phyloP scores from a whole-genome alignment of 2,113 vertebrate species.

The Neoarius graeffei region DNA sequence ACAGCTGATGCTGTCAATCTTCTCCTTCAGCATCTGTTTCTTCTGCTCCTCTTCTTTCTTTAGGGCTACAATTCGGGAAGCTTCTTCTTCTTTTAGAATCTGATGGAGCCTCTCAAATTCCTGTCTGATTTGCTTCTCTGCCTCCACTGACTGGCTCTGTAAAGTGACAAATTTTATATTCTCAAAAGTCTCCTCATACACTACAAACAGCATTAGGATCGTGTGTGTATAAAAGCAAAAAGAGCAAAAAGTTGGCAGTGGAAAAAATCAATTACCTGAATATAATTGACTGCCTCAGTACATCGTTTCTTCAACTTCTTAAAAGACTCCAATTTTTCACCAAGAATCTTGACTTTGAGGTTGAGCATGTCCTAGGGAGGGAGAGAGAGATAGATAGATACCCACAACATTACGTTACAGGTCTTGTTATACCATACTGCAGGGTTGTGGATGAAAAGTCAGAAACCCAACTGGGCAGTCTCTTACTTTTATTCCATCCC shows the following conservation, averaged over 20 bases:
- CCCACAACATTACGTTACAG: neutral
- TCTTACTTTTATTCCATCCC: neutral
- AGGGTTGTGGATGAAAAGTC: neutral
- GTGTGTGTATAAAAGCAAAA: neutral
- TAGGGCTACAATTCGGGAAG: slow-evolving; percentile 58
- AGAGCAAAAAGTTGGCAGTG: neutral
- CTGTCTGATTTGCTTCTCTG: slow-evolving; percentile 64
- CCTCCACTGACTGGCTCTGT: slow-evolving; percentile 66
- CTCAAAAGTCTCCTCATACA: neutral
- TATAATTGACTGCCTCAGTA: slow-evolving; percentile 52
- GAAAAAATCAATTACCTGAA: slow-evolving; percentile 64
- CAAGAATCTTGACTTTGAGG: slow-evolving; percentile 67
- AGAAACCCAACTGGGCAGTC: neutral
- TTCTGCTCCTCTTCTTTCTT: slow-evolving; percentile 65
- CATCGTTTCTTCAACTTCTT: slow-evolving; percentile 60
- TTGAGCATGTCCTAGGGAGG: slow-evolving; percentile 61
- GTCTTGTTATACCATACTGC: neutral
- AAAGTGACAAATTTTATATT: neutral
- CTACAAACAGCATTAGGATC: neutral
- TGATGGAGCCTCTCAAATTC: slow-evolving; percentile 68
- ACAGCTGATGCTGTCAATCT: slow-evolving; percentile 41
- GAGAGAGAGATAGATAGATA: too few species aligned
- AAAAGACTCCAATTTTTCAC: slow-evolving; percentile 63
- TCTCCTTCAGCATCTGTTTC: slow-evolving; percentile 38
- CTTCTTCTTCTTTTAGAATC: slow-evolving; percentile 60